Percentiles rank a stretch among this genome's conserved stretches.
phyloP scores from a whole-genome alignment of 1,140 invertebrate genomes.

The Tetragonula clypearis region DNA sequence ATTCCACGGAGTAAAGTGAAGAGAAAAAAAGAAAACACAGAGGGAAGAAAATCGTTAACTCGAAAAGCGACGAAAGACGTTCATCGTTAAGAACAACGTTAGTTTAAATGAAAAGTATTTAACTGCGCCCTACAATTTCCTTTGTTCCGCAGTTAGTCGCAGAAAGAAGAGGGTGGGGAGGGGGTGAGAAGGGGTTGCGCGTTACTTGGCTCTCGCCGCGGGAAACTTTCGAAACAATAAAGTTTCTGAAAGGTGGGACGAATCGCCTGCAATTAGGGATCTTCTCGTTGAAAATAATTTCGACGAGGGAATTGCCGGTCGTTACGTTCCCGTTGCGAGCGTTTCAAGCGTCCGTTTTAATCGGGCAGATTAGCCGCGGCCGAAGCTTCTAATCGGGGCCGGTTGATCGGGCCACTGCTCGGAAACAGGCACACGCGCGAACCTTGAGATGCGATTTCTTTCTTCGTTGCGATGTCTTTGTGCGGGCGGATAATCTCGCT shows the following conservation, averaged over 20 bases:
- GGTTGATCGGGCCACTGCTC: neutral
- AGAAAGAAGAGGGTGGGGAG: too few species aligned
- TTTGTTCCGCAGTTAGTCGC: neutral
- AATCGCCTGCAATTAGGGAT: neutral
- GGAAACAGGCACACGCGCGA: slow-evolving; percentile 21
- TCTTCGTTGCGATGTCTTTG: slow-evolving; percentile 14
- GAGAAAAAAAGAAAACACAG: too few species aligned
- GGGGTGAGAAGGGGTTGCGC: too few species aligned
- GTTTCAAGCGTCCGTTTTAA: neutral
- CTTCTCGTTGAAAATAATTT: neutral
- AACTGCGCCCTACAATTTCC: neutral
- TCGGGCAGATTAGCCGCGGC: neutral
- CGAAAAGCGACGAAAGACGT: neutral
- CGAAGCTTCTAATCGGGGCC: neutral
- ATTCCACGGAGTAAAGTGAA: too few species aligned
- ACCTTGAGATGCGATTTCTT: slow-evolving; percentile 40
- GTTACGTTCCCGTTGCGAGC: neutral
- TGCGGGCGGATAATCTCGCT: slow-evolving; percentile 47
- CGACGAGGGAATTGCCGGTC: neutral
- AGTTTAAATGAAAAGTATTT: neutral
- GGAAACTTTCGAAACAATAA: neutral
- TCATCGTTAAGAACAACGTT: neutral
- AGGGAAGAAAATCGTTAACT: too few species aligned
- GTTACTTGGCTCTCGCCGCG: neutral
- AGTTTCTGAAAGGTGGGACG: neutral